phyloP scores from a whole-genome alignment of 2,113 vertebrate species.

The Suncus etruscus region DNA sequence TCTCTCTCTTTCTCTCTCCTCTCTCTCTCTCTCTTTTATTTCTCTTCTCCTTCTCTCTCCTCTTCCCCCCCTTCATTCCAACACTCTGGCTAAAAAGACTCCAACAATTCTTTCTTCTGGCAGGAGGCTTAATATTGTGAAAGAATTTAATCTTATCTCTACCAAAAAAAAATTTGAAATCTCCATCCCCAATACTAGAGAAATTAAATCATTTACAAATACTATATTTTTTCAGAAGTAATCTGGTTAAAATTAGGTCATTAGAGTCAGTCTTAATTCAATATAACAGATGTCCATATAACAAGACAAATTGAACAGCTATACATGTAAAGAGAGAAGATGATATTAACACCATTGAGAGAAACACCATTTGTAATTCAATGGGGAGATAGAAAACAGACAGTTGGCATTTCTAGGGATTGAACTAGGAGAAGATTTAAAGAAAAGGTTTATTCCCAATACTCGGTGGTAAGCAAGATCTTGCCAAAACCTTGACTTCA shows the following conservation, averaged over 20 bases:
- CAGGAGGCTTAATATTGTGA: not conserved
- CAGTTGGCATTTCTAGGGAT: not conserved
- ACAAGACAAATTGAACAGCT: slow-evolving; percentile 1
- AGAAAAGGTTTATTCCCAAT: not conserved
- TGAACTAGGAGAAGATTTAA: not conserved
- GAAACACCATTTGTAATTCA: not conserved
- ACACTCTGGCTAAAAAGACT: not conserved
- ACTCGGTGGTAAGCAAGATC: not conserved
- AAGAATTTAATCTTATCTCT: not conserved
- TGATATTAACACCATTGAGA: not conserved
- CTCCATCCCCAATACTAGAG: not conserved
- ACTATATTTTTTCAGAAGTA: not conserved
- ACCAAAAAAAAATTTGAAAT: not conserved
- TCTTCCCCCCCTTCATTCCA: not conserved
- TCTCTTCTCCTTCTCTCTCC: too few relatives aligned
- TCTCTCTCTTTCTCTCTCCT: too few relatives aligned
- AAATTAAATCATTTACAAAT: slow-evolving; percentile 24
- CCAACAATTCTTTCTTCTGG: not conserved
- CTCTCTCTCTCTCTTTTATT: too few relatives aligned
- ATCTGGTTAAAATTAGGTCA: slow-evolving; percentile 26
- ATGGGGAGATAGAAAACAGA: not conserved
- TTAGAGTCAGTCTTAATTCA: not conserved
- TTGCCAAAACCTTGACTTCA: not conserved
- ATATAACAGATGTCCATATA: not conserved
- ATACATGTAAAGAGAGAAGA: not conserved